phyloP scores from a whole-genome alignment of 2,113 vertebrate species.

The Nycticorax nycticorax region DNA sequence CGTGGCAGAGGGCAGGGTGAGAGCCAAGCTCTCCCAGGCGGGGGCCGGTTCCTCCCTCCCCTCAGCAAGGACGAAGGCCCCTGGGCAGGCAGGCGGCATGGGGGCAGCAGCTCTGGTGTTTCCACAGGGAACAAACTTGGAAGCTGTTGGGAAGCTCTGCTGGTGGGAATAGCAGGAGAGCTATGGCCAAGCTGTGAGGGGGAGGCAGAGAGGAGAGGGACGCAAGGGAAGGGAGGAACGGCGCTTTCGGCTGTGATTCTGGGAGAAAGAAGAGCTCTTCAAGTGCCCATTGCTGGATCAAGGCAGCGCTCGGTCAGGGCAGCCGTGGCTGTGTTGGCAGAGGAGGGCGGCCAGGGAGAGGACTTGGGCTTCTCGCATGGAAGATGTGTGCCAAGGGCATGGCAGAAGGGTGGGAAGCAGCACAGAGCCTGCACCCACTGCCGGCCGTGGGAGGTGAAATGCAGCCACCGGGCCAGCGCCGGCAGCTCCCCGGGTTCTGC shows the following conservation, averaged over 20 bases:
- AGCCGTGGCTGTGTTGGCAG: neutral
- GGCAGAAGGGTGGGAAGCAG: neutral
- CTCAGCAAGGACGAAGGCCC: neutral
- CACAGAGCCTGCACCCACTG: neutral
- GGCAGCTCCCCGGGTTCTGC: neutral
- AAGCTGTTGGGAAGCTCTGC: neutral
- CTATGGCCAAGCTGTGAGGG: neutral
- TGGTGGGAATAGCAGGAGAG: neutral
- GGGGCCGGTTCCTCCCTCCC: neutral
- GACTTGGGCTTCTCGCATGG: neutral
- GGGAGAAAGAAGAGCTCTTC: neutral
- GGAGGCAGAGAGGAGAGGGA: neutral
- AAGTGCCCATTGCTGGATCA: neutral
- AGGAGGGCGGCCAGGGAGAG: neutral
- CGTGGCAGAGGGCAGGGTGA: neutral
- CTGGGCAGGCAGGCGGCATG: neutral
- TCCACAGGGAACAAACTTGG: neutral
- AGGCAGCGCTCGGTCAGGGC: neutral
- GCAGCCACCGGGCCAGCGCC: neutral
- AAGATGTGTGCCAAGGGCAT: neutral
- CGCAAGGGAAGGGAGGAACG: neutral
- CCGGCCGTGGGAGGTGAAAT: neutral
- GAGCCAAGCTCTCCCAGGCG: accelerated
- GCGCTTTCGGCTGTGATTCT: neutral
- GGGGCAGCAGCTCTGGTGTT: neutral